phyloP scores from a whole-genome alignment of 2,888 invertebrate species.

The Papilio protenor region DNA sequence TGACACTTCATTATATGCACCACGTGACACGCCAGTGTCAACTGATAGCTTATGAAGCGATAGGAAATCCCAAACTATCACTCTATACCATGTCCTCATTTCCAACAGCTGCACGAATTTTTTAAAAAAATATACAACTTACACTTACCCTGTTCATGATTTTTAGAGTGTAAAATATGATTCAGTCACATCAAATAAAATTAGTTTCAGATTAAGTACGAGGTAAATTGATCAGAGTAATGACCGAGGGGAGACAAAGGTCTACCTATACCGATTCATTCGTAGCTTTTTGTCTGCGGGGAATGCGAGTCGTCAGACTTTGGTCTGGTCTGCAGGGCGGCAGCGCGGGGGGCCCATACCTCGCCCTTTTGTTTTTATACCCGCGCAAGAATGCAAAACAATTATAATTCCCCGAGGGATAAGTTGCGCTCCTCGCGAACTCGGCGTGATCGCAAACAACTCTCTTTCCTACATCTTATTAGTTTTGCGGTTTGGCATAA shows the following conservation, averaged over 20 bases:
- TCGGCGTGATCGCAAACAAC: slow-evolving; percentile 72
- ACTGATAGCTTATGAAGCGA: slow-evolving; percentile 38
- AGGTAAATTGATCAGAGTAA: slow-evolving; percentile 26
- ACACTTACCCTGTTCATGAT: neutral
- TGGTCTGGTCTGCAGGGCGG: slow-evolving; percentile 73
- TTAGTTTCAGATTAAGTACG: neutral
- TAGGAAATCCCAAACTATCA: slow-evolving; percentile 11
- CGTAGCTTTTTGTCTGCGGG: slow-evolving; percentile 78
- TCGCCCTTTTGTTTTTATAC: slow-evolving; percentile 82
- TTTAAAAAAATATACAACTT: neutral
- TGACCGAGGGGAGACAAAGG: slow-evolving; percentile 31
- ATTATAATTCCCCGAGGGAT: slow-evolving; percentile 82
- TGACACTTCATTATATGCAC: slow-evolving; percentile 55
- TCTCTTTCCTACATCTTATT: slow-evolving; percentile 71
- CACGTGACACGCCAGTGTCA: slow-evolving; percentile 47
- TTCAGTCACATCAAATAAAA: neutral
- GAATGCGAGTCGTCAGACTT: slow-evolving; percentile 82
- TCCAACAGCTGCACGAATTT: neutral
- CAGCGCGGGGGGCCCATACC: slow-evolving; percentile 77
- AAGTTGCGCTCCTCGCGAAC: slow-evolving; percentile 73
- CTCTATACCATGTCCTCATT: neutral
- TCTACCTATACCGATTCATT: slow-evolving; percentile 69
- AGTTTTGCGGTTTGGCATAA: slow-evolving; percentile 72
- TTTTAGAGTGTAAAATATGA: neutral
- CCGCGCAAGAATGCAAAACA: slow-evolving; percentile 84